Base-by-base conservation (phyloP, 2,797 vertebrate genomes). In the Danio choprae region DNA sequence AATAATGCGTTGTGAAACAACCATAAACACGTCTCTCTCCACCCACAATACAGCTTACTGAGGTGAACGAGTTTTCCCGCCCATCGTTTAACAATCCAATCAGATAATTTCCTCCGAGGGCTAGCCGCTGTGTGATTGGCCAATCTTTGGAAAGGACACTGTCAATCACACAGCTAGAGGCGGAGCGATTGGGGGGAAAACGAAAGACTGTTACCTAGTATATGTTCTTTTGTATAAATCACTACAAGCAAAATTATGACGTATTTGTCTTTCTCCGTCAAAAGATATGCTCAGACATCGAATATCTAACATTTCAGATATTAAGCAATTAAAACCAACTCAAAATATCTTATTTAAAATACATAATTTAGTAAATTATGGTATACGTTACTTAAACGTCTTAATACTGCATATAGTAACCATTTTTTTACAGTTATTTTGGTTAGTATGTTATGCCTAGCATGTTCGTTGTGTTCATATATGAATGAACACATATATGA, bases 1-100 rank as follows among this genome's bases (percentile, higher is more conserved):
- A 74, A 74, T 87, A 16, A 43, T 0, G 0, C 41, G 89, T 92
- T 92, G 85, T 87, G 85, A 91, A 91, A 91, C 86, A 36, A 68
- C 12, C 22, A 22, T 50, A 60, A 50, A 58, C 4, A 29, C 8
- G 16, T 60, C 55, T 60, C 64, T 3, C 18, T 4, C 44, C 43
- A 41, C 56, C 53, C 7, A 15, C 22, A 9, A 9, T 62, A 5
- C 18, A 10, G 62, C 7, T 43, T 63, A 63, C 5, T 38, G 8
- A 16, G 44, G 18, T 6, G 15, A 29, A 18, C 13, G 22, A 11
- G 9, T 29, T n/a, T 3, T 36, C 53, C 18, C 5, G 2, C 12
- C 41, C n/a, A 3, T 11, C 20, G 13, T 4, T 13, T 2, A 38
- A 7, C 22, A 41, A n/a, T 16, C 69, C 78, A 73, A 65, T 65